phyloP scores from a whole-genome alignment of 2,113 vertebrate species.

The Saccopteryx bilineata region DNA sequence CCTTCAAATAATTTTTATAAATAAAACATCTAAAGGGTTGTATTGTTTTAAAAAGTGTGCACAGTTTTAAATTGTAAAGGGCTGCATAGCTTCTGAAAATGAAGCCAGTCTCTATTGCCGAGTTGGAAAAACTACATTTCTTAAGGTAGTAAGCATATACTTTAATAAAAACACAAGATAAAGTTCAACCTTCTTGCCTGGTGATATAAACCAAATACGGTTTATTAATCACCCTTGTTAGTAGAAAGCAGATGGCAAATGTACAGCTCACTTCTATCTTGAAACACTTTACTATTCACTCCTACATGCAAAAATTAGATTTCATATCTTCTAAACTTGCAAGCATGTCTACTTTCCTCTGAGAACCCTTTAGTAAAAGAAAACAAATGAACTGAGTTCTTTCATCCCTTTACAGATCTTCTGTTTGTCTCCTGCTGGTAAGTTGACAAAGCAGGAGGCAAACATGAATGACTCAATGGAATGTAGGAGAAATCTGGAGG shows the following conservation, averaged over 20 bases:
- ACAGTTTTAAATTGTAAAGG: background rate
- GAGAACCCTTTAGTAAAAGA: conserved; percentile 38
- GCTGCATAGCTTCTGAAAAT: background rate
- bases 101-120: background rate
- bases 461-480: conserved; percentile 40
- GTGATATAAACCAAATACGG: conserved; percentile 55
- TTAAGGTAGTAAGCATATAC: conserved; percentile 2
- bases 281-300: conserved; percentile 45
- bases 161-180: conserved; percentile 39
- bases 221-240: conserved; percentile 28
- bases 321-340: conserved; percentile 8
- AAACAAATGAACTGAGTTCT: background rate
- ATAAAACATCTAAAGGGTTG: background rate
- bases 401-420: background rate
- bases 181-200: conserved; percentile 42
- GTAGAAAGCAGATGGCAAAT: conserved; percentile 27
- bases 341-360: background rate
- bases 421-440: background rate
- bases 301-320: conserved; percentile 18
- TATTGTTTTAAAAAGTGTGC: background rate
- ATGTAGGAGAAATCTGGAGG: background rate
- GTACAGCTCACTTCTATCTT: background rate
- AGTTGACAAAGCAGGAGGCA: background rate
- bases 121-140: conserved; percentile 36
- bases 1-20: background rate